Evolutionary conservation across 2,797 vertebrate genomes (phyloP).

Genomic region (Lophius americanus): DNA sequence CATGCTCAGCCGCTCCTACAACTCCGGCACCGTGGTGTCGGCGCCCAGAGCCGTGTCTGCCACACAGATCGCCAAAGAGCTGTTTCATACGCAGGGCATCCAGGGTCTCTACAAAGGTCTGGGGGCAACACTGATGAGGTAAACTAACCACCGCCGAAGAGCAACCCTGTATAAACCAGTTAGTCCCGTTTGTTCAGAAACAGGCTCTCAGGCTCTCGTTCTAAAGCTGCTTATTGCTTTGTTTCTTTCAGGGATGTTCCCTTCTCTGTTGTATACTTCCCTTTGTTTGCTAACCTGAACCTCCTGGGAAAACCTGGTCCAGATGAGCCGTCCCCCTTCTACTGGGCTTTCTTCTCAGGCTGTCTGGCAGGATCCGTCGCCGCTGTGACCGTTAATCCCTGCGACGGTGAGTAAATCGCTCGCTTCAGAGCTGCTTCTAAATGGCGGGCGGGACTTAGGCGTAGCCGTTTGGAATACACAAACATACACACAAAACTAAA

Average conservation of each 20-base stretch:
- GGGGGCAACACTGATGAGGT: constrained; percentile 88
- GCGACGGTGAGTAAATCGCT: constrained; percentile 78
- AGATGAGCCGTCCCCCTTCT: constrained; percentile 75
- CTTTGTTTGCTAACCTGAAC: constrained; percentile 86
- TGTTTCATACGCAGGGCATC: constrained; percentile 82
- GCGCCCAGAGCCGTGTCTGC: constrained; percentile 76
- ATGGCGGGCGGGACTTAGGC: no score
- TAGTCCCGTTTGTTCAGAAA: not conserved
- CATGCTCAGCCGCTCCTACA: constrained; percentile 83
- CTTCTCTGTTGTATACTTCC: constrained; percentile 87
- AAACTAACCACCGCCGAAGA: not conserved
- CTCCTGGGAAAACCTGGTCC: constrained; percentile 75
- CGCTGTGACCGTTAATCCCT: constrained; percentile 86
- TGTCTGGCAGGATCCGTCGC: constrained; percentile 84
- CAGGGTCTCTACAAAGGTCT: constrained; percentile 86
- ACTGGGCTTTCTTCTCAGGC: constrained; percentile 86
- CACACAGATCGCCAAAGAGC: constrained; percentile 83
- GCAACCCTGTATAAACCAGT: not conserved
- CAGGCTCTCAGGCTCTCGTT: not conserved
- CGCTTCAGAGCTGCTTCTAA: no score
- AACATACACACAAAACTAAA: no score
- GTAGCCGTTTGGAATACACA: no score
- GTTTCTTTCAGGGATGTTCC: constrained; percentile 83
- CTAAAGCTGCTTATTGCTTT: not conserved
- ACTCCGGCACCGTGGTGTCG: constrained; percentile 66